These are phyloP conservation scores for Drosophila greeni DNA, from an alignment of 2,888 invertebrate genomes.

Conservation along the genomic window DNA sequence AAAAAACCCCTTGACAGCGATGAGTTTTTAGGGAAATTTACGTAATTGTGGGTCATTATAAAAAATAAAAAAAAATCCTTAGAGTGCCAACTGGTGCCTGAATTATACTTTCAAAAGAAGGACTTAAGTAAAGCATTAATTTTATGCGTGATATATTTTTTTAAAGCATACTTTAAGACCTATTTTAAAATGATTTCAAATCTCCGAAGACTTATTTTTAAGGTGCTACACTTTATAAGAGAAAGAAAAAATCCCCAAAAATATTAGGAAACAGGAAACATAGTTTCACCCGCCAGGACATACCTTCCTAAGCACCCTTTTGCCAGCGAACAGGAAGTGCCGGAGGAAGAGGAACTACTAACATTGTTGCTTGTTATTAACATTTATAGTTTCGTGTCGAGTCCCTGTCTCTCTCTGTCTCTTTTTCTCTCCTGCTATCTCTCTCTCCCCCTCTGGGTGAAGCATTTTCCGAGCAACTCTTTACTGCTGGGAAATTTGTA, in stretches of 20 bases:
- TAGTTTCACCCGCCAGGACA: not conserved
- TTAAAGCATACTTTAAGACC: no score
- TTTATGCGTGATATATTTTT: no score
- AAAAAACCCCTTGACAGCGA: no score
- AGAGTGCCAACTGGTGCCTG: no score
- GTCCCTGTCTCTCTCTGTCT: slow-evolving; percentile 9
- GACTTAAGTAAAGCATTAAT: no score
- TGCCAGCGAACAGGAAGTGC: slow-evolving; percentile 26
- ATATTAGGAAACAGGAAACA: not conserved
- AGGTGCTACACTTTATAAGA: not conserved
- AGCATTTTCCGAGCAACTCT: slow-evolving; percentile 22
- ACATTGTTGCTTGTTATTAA: slow-evolving; percentile 61
- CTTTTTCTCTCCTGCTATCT: not conserved
- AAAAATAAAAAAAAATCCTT: no score
- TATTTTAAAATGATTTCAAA: not conserved
- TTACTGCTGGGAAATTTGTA: slow-evolving; percentile 51
- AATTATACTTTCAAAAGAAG: no score
- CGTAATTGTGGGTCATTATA: no score
- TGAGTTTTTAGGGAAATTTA: no score
- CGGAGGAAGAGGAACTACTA: slow-evolving; percentile 39
- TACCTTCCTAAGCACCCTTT: slow-evolving; percentile 8
- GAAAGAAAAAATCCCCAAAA: not conserved
- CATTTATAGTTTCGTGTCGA: slow-evolving; percentile 70
- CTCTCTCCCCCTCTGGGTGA: not conserved
- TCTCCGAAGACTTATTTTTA: not conserved